Evolutionary conservation across 2,113 vertebrate species (phyloP).

Genomic region (Ciconia boyciana): DNA sequence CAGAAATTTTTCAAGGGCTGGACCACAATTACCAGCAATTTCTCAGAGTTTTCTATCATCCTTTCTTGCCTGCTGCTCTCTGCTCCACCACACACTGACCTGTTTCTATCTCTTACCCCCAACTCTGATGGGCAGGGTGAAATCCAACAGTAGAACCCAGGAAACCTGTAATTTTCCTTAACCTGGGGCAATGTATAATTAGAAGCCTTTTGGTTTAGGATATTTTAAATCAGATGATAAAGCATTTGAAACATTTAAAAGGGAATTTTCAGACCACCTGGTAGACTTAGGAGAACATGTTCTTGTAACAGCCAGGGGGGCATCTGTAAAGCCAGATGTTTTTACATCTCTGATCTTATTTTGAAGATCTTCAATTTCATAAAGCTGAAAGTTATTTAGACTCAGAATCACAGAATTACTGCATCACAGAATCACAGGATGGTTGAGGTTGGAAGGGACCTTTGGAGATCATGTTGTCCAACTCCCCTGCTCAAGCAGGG

Average conservation of each 20-base stretch:
- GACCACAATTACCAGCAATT: not conserved
- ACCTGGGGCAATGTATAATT: not conserved
- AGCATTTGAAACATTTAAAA: not conserved
- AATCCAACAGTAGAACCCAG: not conserved
- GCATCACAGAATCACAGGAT: not conserved
- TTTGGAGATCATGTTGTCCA: not conserved
- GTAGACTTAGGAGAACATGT: not conserved
- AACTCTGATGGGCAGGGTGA: not conserved
- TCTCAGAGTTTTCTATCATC: not conserved
- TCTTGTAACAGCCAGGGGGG: not conserved
- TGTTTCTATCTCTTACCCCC: not conserved
- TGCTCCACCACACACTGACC: not conserved
- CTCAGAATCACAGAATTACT: not conserved
- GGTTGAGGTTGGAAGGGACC: not conserved
- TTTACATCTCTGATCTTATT: not conserved
- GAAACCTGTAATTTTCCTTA: not conserved
- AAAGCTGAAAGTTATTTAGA: not conserved
- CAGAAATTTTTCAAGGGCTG: not conserved
- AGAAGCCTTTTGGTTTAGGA: not conserved
- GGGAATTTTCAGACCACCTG: not conserved
- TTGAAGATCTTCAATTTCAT: not conserved
- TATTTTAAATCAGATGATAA: not conserved
- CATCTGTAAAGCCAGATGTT: not conserved
- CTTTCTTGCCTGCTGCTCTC: not conserved
- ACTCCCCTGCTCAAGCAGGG: not conserved